phyloP scores from a whole-genome alignment of 2,797 vertebrate species.

The Hippopotamyrus pictus region DNA sequence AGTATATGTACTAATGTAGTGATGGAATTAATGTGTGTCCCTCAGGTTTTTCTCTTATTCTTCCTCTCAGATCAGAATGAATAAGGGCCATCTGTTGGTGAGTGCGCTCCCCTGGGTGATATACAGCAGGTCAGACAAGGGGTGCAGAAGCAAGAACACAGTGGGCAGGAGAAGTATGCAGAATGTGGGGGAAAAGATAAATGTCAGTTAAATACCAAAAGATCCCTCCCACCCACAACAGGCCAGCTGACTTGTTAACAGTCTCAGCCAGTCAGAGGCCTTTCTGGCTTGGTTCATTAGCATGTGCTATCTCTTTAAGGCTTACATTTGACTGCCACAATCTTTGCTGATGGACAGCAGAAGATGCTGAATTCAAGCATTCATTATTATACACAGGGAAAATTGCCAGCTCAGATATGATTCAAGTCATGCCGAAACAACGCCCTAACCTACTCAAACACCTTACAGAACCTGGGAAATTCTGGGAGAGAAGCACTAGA shows the following conservation, averaged over 20 bases:
- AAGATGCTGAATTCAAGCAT: not conserved
- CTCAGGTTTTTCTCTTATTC: not conserved
- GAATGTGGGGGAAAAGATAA: not conserved
- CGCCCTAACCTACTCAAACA: not conserved
- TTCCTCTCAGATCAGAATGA: not conserved
- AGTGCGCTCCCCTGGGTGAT: not conserved
- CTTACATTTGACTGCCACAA: not conserved
- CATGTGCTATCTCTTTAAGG: not conserved
- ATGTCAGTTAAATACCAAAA: not conserved
- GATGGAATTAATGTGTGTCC: not conserved
- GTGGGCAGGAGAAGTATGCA: not conserved
- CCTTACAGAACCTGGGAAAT: not conserved
- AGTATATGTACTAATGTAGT: not conserved
- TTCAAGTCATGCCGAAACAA: not conserved
- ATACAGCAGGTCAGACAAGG: conserved; percentile 5
- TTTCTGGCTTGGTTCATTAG: not conserved
- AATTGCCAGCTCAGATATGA: not conserved
- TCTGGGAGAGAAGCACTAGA: not conserved
- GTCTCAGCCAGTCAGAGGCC: not conserved
- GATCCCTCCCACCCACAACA: not conserved
- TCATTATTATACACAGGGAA: not conserved
- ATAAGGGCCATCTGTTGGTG: not conserved
- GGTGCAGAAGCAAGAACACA: not conserved
- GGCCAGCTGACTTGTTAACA: not conserved
- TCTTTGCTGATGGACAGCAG: not conserved